Percentiles rank a stretch among this genome's conserved stretches.
Evolutionary conservation across 2,888 invertebrate species (phyloP).

Genomic region (Platycheirus rosarum): DNA sequence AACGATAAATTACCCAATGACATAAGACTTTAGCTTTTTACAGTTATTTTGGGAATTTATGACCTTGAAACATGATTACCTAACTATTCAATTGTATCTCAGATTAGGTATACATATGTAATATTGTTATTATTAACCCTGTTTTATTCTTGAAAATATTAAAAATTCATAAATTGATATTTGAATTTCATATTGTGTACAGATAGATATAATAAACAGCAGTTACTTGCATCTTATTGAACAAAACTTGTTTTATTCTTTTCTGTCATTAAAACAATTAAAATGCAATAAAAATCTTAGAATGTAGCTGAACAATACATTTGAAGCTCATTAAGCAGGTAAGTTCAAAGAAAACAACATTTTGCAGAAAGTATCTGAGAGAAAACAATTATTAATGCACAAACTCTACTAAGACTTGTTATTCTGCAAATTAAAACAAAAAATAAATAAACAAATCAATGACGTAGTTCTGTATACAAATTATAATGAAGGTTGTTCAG

Average conservation of each 20-base stretch:
- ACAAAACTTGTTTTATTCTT: background rate
- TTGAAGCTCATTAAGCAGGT: background rate
- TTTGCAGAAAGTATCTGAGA: background rate
- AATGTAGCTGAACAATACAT: background rate
- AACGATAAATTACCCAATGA: no score
- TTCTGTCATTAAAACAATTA: conserved; percentile 1
- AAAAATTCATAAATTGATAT: no score
- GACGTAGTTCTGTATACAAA: background rate
- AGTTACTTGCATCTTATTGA: no score
- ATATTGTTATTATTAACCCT: no score
- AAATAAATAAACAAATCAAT: background rate
- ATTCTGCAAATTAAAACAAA: background rate
- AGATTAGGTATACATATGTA: no score
- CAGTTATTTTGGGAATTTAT: no score
- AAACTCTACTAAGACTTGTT: conserved; percentile 4
- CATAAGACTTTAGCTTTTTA: no score
- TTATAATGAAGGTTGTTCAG: conserved; percentile 6
- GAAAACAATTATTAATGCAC: background rate
- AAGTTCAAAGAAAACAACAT: conserved; percentile 15
- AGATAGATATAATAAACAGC: no score
- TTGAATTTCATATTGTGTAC: no score
- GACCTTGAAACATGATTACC: no score
- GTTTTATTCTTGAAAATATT: no score
- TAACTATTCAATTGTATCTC: no score
- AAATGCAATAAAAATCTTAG: background rate